Evolutionary conservation across 1,140 invertebrate species (phyloP).

Genomic region (Eupristina koningsbergeri): DNA sequence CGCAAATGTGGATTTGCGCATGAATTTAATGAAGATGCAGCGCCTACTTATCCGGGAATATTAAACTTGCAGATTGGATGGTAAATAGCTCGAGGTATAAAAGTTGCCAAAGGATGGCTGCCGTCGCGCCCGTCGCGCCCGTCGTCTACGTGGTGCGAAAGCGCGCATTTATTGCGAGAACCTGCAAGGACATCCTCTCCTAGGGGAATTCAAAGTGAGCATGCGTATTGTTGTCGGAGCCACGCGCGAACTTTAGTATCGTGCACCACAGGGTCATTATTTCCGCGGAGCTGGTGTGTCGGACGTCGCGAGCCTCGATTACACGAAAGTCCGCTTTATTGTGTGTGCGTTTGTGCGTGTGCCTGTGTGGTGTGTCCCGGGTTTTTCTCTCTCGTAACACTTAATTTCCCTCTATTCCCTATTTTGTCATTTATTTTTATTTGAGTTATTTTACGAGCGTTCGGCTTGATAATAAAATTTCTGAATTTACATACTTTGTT

Average conservation of each 20-base stretch:
- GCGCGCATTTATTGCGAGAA: no score
- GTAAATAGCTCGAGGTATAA: no score
- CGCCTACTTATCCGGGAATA: no score
- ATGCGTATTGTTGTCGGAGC: not conserved
- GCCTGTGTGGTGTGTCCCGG: not conserved
- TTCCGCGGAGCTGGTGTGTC: not conserved
- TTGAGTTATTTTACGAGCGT: not conserved
- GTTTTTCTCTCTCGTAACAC: not conserved
- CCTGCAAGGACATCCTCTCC: not conserved
- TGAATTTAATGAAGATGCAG: no score
- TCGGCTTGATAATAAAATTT: conserved; percentile 11
- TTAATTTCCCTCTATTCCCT: not conserved
- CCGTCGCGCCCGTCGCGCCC: not conserved
- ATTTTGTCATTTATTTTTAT: not conserved
- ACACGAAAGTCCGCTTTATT: not conserved
- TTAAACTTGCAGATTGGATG: no score
- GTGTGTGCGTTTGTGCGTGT: not conserved
- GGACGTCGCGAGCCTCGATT: not conserved
- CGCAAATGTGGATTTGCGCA: no score
- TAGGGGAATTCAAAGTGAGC: no score
- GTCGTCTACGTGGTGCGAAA: no score
- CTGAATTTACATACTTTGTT: conserved; percentile 21
- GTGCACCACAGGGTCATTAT: not conserved
- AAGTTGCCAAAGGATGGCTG: not conserved
- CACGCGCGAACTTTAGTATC: not conserved